Evolutionary conservation across 1,140 invertebrate genomes (phyloP).

Genomic region (Paramacrobiotus metropolitanus): DNA sequence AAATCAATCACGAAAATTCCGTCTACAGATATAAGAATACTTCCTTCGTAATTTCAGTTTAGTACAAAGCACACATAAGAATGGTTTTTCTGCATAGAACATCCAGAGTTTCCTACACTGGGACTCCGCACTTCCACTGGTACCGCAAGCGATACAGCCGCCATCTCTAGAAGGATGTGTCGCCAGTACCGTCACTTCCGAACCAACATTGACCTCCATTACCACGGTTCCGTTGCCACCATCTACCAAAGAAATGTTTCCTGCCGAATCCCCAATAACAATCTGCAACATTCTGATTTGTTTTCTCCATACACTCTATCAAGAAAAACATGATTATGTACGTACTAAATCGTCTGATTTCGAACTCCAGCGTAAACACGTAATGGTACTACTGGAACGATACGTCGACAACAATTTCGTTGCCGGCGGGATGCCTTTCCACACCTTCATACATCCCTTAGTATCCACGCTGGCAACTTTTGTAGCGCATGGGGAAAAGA

Average conservation of each 20-base stretch:
- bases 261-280: background rate
- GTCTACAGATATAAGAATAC: background rate
- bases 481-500: background rate
- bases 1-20: slow-evolving; percentile 2
- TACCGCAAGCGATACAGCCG: background rate
- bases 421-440: background rate
- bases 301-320: too few relatives aligned
- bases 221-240: background rate
- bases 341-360: background rate
- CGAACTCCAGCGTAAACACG: background rate
- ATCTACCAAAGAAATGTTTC: background rate
- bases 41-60: too few relatives aligned
- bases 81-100: too few relatives aligned
- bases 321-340: too few relatives aligned
- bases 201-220: background rate
- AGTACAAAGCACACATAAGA: too few relatives aligned
- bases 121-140: background rate
- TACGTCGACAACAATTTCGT: background rate
- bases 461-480: background rate
- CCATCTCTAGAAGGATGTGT: background rate
- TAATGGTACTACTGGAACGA: background rate
- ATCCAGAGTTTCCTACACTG: too few relatives aligned
- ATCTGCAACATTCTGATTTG: too few relatives aligned
- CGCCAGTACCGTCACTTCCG: background rate
- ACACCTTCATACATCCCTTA: slow-evolving; percentile 1